Conservation (phyloP, 2,888 invertebrate species). For the Pristionchus mayeri region DNA sequence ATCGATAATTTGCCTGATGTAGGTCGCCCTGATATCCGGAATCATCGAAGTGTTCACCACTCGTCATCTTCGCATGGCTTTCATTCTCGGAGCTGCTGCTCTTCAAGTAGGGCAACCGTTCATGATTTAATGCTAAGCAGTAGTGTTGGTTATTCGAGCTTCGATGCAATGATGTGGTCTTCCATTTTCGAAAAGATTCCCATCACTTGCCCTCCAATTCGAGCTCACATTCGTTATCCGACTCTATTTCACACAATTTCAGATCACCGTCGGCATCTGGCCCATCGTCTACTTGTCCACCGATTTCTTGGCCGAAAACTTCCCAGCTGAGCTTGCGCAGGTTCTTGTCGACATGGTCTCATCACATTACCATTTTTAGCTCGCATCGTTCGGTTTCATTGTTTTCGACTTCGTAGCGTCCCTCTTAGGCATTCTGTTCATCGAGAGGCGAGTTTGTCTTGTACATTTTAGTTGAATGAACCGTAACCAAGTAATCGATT, state of each 20-base stretch:
- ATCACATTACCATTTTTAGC: constrained; percentile 47
- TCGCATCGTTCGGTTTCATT: constrained; percentile 64
- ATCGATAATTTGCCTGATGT: background rate
- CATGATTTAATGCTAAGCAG: too few relatives aligned
- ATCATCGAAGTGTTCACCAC: constrained; percentile 55
- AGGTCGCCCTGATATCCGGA: constrained; percentile 21
- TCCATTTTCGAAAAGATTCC: too few relatives aligned
- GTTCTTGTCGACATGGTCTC: background rate
- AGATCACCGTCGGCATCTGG: constrained; percentile 64
- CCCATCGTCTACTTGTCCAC: constrained; percentile 51
- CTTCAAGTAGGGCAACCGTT: constrained; percentile 54
- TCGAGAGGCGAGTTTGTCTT: constrained; percentile 18
- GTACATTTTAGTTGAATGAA: too few relatives aligned
- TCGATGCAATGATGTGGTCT: too few relatives aligned
- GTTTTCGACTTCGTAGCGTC: constrained; percentile 60
- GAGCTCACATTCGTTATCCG: background rate
- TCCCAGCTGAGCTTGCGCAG: constrained; percentile 43
- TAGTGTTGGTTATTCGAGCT: too few relatives aligned
- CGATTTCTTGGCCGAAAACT: constrained; percentile 44
- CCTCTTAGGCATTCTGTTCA: background rate
- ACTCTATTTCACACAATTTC: background rate
- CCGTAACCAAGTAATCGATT: background rate
- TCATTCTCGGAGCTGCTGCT: constrained; percentile 58
- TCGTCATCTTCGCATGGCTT: constrained; percentile 61
- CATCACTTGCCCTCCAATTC: too few relatives aligned